Conservation (phyloP, 2,113 vertebrate species). For the Strix uralensis region DNA sequence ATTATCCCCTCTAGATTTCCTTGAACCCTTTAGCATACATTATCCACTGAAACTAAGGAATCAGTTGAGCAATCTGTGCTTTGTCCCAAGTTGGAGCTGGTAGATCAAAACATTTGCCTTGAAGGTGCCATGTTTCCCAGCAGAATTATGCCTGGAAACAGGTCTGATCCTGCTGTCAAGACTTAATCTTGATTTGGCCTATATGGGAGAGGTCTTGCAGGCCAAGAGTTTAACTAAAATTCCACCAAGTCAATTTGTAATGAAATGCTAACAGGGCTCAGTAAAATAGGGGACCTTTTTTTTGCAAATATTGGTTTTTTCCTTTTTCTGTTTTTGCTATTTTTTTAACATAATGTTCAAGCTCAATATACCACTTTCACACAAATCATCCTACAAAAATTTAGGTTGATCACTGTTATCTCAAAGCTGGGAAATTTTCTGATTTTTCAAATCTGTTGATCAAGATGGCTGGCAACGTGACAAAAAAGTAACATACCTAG, state of each 20-base stretch:
- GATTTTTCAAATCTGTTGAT: constrained; percentile 16
- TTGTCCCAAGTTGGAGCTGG: neutral
- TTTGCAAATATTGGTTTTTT: neutral
- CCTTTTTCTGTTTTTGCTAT: neutral
- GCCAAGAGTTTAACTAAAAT: neutral
- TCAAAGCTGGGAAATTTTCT: neutral
- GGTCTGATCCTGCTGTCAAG: neutral
- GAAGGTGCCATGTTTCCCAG: neutral
- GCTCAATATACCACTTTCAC: neutral
- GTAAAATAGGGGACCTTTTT: neutral
- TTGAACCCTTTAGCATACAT: neutral
- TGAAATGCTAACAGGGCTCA: neutral
- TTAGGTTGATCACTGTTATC: neutral
- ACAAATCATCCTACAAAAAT: neutral
- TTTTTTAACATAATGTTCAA: neutral
- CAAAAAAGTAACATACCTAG: neutral
- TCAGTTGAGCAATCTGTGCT: neutral
- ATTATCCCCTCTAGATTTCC: neutral
- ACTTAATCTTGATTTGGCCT: neutral
- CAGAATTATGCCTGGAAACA: neutral
- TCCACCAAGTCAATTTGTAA: neutral
- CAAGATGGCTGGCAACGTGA: neutral
- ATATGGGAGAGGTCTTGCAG: neutral
- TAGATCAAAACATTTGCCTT: neutral
- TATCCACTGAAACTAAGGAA: neutral